Base-by-base conservation (phyloP, 1,140 invertebrate species). In the Melitaea cinxia region DNA sequence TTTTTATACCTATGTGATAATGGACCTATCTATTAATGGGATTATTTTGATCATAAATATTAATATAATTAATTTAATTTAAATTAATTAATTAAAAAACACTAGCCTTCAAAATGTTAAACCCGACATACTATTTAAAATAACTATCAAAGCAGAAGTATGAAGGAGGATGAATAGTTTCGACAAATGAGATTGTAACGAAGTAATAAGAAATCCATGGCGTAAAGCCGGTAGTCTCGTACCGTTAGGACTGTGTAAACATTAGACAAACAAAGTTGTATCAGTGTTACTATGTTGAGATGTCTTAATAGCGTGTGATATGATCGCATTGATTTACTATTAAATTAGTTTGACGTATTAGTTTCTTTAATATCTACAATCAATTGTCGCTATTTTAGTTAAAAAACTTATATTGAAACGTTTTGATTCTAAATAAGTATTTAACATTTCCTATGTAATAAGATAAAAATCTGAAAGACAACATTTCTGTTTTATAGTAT, bases 171-270 rank as follows among this genome's bases (percentile, higher is more conserved):
- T 70, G 52, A 68, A 68, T 68, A 62, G 73, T 68, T 78, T 75
- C 63, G 77, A 87, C 81, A 85, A 87, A 87, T 82, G 75, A 73
- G 72, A 73, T 65, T 49, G 66, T 72, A 72, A 68, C 68, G 70
- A 62, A 70, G 80, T 88, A 85, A 85, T 85, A 75, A 83, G 75
- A 75, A 70, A 71, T 67, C 60, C 73, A 71, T 75, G 62, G 73
- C 78, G 87, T 88, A 89, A 88, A 89, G 87, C 87, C 84, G 84
- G 87, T 89, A 89, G 87, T 85, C 78, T 80, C 74, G 73, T 66
- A 79, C 81, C 84, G 80, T 88, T 86, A 84, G 39, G 19, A 39
- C 30, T 9, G 30, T 23, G 45, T 53, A 61, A 24, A 67, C 65
- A 55, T 55, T 10, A 66, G 57, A 61, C 42, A 19, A 45, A 10